Percentiles rank a stretch among this genome's conserved stretches.
Evolutionary conservation across 2,113 vertebrate species (phyloP).

Genomic region (Pristiophorus japonicus): DNA sequence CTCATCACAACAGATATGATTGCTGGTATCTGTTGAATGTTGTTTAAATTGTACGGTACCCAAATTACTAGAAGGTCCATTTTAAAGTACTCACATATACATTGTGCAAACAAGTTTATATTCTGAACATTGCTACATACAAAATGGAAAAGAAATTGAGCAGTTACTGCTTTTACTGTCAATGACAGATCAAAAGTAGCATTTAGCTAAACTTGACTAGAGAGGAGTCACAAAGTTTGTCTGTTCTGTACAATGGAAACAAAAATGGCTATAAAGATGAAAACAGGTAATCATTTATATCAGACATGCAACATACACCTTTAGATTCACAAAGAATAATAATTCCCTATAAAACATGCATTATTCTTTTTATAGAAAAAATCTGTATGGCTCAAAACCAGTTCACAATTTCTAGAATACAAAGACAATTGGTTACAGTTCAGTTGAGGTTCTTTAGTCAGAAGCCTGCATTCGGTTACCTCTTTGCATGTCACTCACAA

Average conservation of each 20-base stretch:
- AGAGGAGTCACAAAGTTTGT: not conserved
- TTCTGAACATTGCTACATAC: not conserved
- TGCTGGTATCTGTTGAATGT: not conserved
- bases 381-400: not conserved
- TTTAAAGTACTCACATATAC: not conserved
- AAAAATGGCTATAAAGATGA: not conserved
- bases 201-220: not conserved
- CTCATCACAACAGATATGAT: not conserved
- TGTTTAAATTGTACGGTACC: not conserved
- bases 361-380: not conserved
- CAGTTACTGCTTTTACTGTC: not conserved
- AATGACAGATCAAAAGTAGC: not conserved
- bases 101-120: not conserved
- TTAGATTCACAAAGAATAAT: not conserved
- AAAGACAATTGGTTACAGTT: not conserved
- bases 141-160: not conserved
- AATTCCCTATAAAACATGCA: conserved; percentile 12
- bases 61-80: not conserved
- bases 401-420: not conserved
- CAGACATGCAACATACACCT: not conserved
- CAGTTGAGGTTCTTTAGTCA: not conserved
- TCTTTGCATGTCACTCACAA: not conserved
- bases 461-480: not conserved
- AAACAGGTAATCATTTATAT: not conserved
- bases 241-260: not conserved